A percentile compares a stretch with the other conserved stretches of the same genome.
Conservation (phyloP, 1,140 invertebrate genomes). For the Bilobella aurantiaca region DNA sequence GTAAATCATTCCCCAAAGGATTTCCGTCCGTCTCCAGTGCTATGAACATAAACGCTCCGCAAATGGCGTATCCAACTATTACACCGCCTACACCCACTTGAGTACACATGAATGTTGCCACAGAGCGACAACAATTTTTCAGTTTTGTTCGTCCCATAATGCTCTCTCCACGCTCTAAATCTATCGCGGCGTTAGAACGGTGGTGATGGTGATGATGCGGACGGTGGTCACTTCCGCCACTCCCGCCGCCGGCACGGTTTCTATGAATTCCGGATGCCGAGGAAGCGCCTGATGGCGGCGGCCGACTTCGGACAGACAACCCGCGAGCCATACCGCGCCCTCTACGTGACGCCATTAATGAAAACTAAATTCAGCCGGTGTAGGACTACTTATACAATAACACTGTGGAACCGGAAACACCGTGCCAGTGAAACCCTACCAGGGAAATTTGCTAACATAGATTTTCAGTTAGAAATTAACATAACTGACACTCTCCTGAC, state of each 20-base stretch:
- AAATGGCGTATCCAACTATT: constrained; percentile 86
- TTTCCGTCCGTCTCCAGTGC: constrained; percentile 66
- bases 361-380: too few species aligned
- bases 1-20: constrained; percentile 39
- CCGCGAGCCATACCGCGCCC: background rate
- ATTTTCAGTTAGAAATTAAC: too few species aligned
- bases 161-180: background rate
- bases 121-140: constrained; percentile 70
- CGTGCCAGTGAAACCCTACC: too few species aligned
- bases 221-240: background rate
- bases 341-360: background rate
- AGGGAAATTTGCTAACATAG: too few species aligned
- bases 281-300: constrained; percentile 32
- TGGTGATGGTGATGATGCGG: background rate
- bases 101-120: constrained; percentile 82
- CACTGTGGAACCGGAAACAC: background rate
- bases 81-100: constrained; percentile 88
- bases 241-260: background rate
- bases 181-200: background rate
- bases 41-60: constrained; percentile 86
- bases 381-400: background rate
- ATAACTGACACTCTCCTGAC: too few species aligned
- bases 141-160: constrained; percentile 4
- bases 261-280: background rate
- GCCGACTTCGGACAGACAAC: constrained; percentile 45